These are phyloP conservation scores for Julus scanicus DNA, from an alignment of 2,888 invertebrate species.

Conservation along the genomic window DNA sequence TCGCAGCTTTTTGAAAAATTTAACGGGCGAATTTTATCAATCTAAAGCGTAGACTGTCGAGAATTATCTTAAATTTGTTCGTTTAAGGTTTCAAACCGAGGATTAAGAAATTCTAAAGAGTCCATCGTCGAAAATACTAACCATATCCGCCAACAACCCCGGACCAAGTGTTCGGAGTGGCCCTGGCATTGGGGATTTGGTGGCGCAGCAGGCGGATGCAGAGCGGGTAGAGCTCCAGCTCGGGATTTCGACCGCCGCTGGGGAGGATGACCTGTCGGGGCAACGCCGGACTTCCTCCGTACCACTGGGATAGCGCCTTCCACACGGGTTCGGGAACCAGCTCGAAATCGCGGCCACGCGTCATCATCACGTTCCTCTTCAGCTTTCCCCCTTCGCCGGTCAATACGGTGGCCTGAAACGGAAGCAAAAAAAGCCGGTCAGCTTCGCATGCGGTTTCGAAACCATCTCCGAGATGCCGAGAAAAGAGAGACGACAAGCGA, in stretches of 20 bases:
- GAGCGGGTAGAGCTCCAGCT: slow-evolving; percentile 85
- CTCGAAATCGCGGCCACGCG: slow-evolving; percentile 86
- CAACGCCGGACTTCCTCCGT: slow-evolving; percentile 80
- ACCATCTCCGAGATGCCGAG: too few species aligned
- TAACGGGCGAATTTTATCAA: too few species aligned
- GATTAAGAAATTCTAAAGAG: too few species aligned
- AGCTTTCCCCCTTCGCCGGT: slow-evolving; percentile 90
- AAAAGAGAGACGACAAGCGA: too few species aligned
- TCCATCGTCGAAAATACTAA: slow-evolving; percentile 61
- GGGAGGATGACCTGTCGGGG: slow-evolving; percentile 84
- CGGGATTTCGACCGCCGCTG: slow-evolving; percentile 72
- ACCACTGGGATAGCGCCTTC: slow-evolving; percentile 88
- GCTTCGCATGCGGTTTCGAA: too few species aligned
- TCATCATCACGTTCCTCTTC: slow-evolving; percentile 76
- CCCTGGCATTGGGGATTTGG: slow-evolving; percentile 66
- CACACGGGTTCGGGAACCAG: slow-evolving; percentile 86
- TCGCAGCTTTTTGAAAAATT: too few species aligned
- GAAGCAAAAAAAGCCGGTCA: too few species aligned
- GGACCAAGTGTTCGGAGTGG: slow-evolving; percentile 63
- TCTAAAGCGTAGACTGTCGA: too few species aligned
- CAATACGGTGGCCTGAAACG: slow-evolving; percentile 73
- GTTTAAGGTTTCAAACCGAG: too few species aligned
- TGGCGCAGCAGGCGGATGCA: slow-evolving; percentile 81
- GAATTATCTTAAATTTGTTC: too few species aligned
- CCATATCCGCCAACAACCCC: slow-evolving; percentile 74